Evolutionary conservation across 2,888 invertebrate genomes (phyloP).

Genomic region (Tipula unca): DNA sequence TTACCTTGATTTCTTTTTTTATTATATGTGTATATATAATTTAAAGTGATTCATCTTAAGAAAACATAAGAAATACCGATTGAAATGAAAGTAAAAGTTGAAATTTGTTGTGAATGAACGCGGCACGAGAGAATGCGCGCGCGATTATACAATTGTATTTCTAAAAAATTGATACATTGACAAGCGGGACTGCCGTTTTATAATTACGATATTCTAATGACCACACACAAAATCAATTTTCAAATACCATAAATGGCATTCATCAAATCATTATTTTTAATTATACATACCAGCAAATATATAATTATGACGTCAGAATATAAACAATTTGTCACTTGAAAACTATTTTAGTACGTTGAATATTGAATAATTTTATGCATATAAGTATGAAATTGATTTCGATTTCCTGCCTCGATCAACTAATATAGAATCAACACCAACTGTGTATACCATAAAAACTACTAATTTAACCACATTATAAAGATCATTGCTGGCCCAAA

Average conservation of each 20-base stretch:
- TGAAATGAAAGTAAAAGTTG: background rate
- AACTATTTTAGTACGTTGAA: background rate
- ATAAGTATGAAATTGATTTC: background rate
- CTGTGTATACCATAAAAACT: background rate
- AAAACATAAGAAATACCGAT: background rate
- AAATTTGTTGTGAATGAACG: background rate
- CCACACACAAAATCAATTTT: background rate
- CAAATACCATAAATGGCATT: background rate
- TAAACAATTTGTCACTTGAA: background rate
- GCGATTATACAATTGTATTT: background rate
- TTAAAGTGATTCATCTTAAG: constrained; percentile 2
- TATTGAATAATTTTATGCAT: background rate
- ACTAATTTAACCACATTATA: no score
- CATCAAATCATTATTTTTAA: background rate
- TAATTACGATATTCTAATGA: background rate
- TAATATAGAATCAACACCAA: background rate
- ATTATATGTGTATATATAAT: background rate
- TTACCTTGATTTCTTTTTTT: background rate
- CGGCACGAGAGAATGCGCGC: background rate
- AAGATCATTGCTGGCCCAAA: no score
- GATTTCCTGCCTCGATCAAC: background rate
- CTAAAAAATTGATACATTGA: background rate
- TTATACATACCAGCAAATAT: background rate
- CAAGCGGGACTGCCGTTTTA: background rate
- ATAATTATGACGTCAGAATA: background rate